Conservation (phyloP, 1,140 invertebrate genomes). For the Aricia agestis region DNA sequence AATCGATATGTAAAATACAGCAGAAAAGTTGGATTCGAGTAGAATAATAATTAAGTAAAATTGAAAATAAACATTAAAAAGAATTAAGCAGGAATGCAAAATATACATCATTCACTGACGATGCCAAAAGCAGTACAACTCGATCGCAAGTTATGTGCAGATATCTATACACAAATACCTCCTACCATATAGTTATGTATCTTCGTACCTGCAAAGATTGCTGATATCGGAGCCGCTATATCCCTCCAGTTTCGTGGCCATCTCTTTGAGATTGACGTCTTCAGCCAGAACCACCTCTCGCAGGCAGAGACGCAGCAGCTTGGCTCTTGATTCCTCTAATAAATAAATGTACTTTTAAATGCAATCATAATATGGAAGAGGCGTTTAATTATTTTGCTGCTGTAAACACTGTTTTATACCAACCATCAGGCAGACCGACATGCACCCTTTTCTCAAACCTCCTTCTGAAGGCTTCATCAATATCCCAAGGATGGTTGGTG, state of each 20-base stretch:
- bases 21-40: no score
- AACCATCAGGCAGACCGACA: constrained; percentile 95
- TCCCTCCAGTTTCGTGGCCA: constrained; percentile 91
- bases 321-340: constrained; percentile 86
- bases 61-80: no score
- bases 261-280: constrained; percentile 86
- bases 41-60: no score
- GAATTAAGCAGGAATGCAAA: no score
- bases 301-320: constrained; percentile 94
- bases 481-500: constrained; percentile 99
- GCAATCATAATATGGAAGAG: background rate
- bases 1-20: background rate
- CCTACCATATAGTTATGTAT: background rate
- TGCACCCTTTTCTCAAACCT: constrained; percentile 99
- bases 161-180: no score
- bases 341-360: background rate
- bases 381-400: no score
- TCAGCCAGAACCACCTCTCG: constrained; percentile 89
- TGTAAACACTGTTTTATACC: no score
- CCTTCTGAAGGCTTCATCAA: constrained; percentile 97
- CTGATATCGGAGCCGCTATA: constrained; percentile 99
- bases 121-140: no score
- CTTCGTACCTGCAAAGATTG: constrained; percentile 91
- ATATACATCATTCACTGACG: no score
- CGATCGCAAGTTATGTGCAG: no score